Evolutionary conservation across 2,797 vertebrate genomes (phyloP), one percentile per base, ranked within the genome.

Genomic region (Peromyscus nudipes): DNA sequence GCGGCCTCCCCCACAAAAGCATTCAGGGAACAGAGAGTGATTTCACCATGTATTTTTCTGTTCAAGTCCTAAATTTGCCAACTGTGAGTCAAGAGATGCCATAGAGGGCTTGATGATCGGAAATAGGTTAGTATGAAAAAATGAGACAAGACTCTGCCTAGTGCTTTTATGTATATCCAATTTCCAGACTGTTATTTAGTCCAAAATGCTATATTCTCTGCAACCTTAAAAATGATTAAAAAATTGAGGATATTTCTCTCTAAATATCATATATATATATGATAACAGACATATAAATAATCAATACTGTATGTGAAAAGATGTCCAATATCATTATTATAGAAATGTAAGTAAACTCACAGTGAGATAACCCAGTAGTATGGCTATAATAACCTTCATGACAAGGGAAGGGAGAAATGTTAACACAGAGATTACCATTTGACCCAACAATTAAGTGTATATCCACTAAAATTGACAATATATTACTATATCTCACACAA

Each of bases 181-280:
- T 85, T 81, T 81, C n/a, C 85, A 25, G 17, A 85, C 34, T 55
- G 62, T n/a, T 79, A 73, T 17, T 92, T 73, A 49, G 31, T 92
- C 6, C 23, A 43, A 55, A 80, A 27, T 60, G 12, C 17, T 60
- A 46, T 43, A 31, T n/a, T 73, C 40, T 76, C 57, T 40, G 29
- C 57, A 92, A 14, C n/a, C 12, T 76, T 65, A 92, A 92, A 92
- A 49, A 25, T 76, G 25, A 85, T 85, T 52, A 76, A 49, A 69
- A 27, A 37, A 60, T 67, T n/a, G 0, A 82, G 91, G 37, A 71
- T 52, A 69, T 27, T 31, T 46, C n/a, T 92, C 52, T 94, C 29
- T 27, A n/a, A 80, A 89, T n/a, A n/a, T n/a, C n/a, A n/a, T n/a
- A n/a, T n/a, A n/a, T n/a, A n/a, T n/a, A n/a, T n/a, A n/a, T n/a